phyloP scores from a whole-genome alignment of 2,888 invertebrate species.

The Apamea anceps region DNA sequence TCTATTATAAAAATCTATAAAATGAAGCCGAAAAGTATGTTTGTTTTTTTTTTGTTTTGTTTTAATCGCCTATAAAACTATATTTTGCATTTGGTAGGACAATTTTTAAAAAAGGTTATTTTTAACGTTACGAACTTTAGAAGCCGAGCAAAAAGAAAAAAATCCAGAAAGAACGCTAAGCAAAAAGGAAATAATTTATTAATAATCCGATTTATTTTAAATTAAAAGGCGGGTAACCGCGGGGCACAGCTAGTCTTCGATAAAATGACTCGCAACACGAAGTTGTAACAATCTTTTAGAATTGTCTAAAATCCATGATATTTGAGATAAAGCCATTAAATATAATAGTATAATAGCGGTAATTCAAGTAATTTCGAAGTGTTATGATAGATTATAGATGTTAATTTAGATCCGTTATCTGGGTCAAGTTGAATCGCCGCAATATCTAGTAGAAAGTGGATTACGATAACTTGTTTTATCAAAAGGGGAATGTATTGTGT shows the following conservation, averaged over 20 bases:
- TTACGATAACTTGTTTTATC: conserved; percentile 65
- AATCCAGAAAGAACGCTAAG: not conserved
- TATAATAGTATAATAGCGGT: conserved; percentile 47
- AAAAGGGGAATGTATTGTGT: conserved; percentile 44
- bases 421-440: conserved; percentile 68
- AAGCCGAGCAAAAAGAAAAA: not conserved
- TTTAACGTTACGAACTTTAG: no score
- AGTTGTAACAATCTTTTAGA: conserved; percentile 19
- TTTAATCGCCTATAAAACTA: not conserved
- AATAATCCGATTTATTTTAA: not conserved
- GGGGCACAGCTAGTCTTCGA: not conserved
- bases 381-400: conserved; percentile 63
- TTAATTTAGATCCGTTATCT: conserved; percentile 62
- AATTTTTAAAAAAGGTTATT: no score
- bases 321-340: conserved; percentile 54
- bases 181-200: not conserved
- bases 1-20: not conserved
- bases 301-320: conserved; percentile 34
- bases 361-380: conserved; percentile 50
- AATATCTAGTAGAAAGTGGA: conserved; percentile 67
- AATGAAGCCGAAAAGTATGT: not conserved
- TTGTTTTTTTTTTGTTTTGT: not conserved
- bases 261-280: conserved; percentile 1
- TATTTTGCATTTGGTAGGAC: no score
- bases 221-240: not conserved